phyloP scores from a whole-genome alignment of 2,888 invertebrate genomes.

The Biston betularia region DNA sequence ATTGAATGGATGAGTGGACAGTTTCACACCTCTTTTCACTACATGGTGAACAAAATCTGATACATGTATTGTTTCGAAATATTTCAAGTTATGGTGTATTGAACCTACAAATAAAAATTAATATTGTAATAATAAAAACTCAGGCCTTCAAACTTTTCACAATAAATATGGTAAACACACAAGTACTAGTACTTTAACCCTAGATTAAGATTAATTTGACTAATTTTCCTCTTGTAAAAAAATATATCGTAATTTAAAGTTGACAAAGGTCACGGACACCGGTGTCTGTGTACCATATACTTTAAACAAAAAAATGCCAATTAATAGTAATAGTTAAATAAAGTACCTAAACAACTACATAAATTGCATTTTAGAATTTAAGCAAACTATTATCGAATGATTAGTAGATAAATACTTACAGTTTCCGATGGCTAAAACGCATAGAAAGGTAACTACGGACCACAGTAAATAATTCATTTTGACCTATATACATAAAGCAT shows the following conservation, averaged over 20 bases:
- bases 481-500: background rate
- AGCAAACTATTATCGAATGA: background rate
- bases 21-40: constrained; percentile 93
- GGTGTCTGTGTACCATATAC: too few relatives aligned
- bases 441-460: constrained; percentile 16
- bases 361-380: background rate
- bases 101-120: constrained; percentile 83
- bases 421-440: constrained; percentile 32
- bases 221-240: too few relatives aligned
- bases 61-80: constrained; percentile 93
- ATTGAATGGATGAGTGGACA: constrained; percentile 94
- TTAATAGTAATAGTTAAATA: too few relatives aligned
- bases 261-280: too few relatives aligned
- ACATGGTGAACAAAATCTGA: constrained; percentile 91
- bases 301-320: too few relatives aligned
- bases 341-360: background rate
- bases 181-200: too few relatives aligned
- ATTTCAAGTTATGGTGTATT: constrained; percentile 91
- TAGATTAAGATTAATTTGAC: too few relatives aligned
- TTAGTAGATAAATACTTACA: constrained; percentile 48
- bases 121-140: background rate
- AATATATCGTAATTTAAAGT: too few relatives aligned
- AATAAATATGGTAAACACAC: too few relatives aligned
- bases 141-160: too few relatives aligned
- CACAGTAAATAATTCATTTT: constrained; percentile 26